phyloP scores from a whole-genome alignment of 2,113 vertebrate genomes.

The Phylloscopus whistleri region DNA sequence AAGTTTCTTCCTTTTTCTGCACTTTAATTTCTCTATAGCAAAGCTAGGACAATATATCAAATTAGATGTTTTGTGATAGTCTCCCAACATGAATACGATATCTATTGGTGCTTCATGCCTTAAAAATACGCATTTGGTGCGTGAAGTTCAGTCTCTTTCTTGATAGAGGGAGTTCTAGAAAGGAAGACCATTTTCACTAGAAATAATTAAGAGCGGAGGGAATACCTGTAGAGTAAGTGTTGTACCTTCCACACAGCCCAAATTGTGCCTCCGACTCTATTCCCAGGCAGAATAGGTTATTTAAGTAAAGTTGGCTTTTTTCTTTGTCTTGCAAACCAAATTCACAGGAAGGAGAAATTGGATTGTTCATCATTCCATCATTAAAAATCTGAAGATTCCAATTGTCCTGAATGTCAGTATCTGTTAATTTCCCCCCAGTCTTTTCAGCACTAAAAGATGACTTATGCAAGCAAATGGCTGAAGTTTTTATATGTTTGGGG shows the following conservation, averaged over 20 bases:
- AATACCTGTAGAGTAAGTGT: not conserved
- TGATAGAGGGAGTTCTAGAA: not conserved
- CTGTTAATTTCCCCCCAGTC: slow-evolving; percentile 1
- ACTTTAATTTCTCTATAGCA: not conserved
- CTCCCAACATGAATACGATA: not conserved
- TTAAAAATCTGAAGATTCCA: not conserved
- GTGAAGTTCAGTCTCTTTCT: not conserved
- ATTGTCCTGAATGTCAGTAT: not conserved
- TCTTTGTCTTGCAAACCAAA: not conserved
- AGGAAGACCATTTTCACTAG: not conserved
- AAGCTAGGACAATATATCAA: not conserved
- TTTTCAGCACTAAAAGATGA: not conserved
- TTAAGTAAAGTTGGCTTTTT: not conserved
- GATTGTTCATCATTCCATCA: not conserved
- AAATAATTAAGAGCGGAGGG: not conserved
- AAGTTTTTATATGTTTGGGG: not conserved
- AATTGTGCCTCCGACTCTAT: not conserved
- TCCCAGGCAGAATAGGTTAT: not conserved
- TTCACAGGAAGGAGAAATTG: not conserved
- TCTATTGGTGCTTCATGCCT: not conserved
- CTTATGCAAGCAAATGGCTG: not conserved
- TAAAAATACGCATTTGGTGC: not conserved
- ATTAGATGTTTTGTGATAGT: not conserved
- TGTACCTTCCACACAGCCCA: not conserved
- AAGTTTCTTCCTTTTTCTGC: not conserved